Evolutionary conservation across 2,113 vertebrate genomes (phyloP), one percentile per base, ranked within the genome.

Genomic region (Raja brachyura): DNA sequence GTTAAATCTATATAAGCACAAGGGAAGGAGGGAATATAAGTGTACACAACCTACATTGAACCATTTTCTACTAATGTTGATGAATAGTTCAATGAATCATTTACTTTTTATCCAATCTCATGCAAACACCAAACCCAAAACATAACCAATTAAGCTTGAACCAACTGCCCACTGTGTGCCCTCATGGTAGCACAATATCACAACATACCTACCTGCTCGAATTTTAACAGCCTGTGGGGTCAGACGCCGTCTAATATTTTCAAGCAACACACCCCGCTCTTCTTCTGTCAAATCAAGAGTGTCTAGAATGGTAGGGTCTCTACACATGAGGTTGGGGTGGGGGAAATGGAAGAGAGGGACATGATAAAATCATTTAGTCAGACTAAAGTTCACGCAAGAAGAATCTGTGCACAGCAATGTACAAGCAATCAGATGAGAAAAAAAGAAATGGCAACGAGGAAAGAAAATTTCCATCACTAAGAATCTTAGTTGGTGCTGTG

Each of bases 151-250:
- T 9, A 20, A 83, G 20, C 18, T 83, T 59, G 20, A 22, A 85
- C 56, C 3, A 79, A 85, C 39, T 63, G 4, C 28, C 59, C n/a
- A 61, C 6, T 14, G 28, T 14, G 28, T 18, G n/a, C 83, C 79
- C n/a, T 11, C n/a, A 63, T 16, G 1, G 61, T 13, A 63, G 0
- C 63, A 5, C 28, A 66, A 4, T 63, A 33, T 61, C 76, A 93
- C 48, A 0, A 3, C 3, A 77, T 59, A 94, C 94, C 93, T 94
- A 98, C 98, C 98, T 96, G 98, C 98, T 97, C 98, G 96, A 95
- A 99, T 99, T 97, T 99, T 99, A 94, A 99, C 98, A 16, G 98
- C 98, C 94, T 99, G 98, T 13, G 98, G 98, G 22, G 98, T 99
- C 93, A 99, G 97, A 93, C 98, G 97, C 93, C 98, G 98, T 96